phyloP scores from a whole-genome alignment of 1,140 invertebrate species.

The Trichoplusia ni region DNA sequence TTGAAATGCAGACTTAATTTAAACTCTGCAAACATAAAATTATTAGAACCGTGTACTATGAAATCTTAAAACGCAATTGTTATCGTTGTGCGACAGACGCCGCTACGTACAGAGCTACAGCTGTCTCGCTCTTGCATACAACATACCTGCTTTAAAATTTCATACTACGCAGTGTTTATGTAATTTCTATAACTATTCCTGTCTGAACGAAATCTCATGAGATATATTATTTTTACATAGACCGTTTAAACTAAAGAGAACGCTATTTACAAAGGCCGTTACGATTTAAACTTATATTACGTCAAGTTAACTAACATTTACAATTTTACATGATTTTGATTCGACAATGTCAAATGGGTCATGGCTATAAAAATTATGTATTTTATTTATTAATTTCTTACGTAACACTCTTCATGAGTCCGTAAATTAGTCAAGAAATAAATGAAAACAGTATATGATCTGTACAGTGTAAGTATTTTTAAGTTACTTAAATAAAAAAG shows the following conservation, averaged over 20 bases:
- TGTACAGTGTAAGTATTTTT: constrained; percentile 24
- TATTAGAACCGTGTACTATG: background rate
- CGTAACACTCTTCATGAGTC: constrained; percentile 22
- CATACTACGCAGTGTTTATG: too few species aligned
- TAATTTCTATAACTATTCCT: background rate
- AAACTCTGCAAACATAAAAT: constrained; percentile 10
- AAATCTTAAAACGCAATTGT: too few species aligned
- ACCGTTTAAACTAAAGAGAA: constrained; percentile 48
- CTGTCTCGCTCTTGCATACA: too few species aligned
- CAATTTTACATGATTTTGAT: constrained; percentile 50
- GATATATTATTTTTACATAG: constrained; percentile 41
- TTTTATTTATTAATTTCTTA: constrained; percentile 20
- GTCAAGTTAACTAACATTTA: constrained; percentile 50
- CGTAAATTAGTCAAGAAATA: constrained; percentile 5
- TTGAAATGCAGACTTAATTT: background rate
- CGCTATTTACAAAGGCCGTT: constrained; percentile 71
- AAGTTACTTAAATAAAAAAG: constrained; percentile 23
- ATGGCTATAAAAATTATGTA: constrained; percentile 15
- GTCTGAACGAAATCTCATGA: constrained; percentile 17
- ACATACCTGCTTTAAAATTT: too few species aligned
- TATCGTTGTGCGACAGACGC: too few species aligned
- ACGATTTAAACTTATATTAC: constrained; percentile 26
- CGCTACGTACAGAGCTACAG: too few species aligned
- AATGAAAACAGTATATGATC: constrained; percentile 15
- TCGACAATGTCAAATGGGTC: constrained; percentile 18